Evolutionary conservation across 2,113 vertebrate genomes (phyloP), one percentile per base, ranked within the genome.

Genomic region (Microcebus ravelobensis): DNA sequence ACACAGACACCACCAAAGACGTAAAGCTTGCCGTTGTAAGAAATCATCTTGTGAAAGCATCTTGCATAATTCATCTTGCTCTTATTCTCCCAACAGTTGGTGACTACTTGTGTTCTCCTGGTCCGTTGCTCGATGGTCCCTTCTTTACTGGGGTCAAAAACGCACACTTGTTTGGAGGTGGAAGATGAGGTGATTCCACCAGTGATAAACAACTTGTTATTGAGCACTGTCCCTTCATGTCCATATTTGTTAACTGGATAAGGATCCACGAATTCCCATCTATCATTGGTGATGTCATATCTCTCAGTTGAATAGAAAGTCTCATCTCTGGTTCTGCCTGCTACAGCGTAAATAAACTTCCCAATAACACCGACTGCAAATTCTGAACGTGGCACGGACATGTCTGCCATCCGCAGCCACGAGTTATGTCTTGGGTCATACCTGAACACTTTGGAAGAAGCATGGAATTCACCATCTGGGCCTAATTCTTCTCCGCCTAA

Each of bases 31-130:
- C 99, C 99, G 18, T 99, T 99, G 76, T 99, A 99, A 50, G 99
- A 99, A 97, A 99, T 99, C 99, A 99, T 99, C 98, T 99, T 99
- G 98, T 99, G 99, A 99, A 99, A 99, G 98, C 99, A 99, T 96
- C 99, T 99, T 8, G 99, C 99, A 7, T 99, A 99, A 99, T 99
- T 99, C 99, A 99, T 99, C 98, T 99, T 99, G 98, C 99, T 99
- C 97, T 99, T 99, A 98, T 99, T 99, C 98, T 99, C 99, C 99
- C 99, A 99, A 98, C 99, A 99, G 98, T 99, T 99, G 98, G 99
- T 99, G 92, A 99, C 99, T 23, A 99, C 99, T 97, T 99, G 98
- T 67, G 99, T 99, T 96, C 99, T 98, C 90, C 99, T 99, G 71
- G 99, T 99, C 97, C 99, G 99, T 93, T 99, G 99, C 27, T 99